Evolutionary conservation across 2,888 invertebrate genomes (phyloP).

Genomic region (Dasysyrphus tricinctus): DNA sequence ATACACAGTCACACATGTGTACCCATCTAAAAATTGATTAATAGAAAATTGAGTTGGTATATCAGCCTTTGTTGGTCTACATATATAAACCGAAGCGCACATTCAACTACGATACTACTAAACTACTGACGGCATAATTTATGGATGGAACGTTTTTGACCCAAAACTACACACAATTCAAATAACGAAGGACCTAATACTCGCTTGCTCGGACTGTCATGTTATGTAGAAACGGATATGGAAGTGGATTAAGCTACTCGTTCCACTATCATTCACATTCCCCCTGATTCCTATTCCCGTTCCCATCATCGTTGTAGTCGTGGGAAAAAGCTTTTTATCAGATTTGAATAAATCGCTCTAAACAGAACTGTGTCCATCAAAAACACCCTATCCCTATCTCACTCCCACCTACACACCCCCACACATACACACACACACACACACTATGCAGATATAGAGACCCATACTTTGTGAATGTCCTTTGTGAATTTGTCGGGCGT

Average conservation of each 20-base stretch:
- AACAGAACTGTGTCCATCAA: conserved; percentile 58
- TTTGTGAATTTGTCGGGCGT: conserved; percentile 71
- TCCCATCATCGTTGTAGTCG: background rate
- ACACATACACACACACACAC: conserved; percentile 7
- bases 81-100: background rate
- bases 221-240: conserved; percentile 25
- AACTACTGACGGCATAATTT: conserved; percentile 60
- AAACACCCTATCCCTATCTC: conserved; percentile 12
- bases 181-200: conserved; percentile 48
- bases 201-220: conserved; percentile 7
- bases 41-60: conserved; percentile 61
- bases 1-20: background rate
- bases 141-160: conserved; percentile 64
- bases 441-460: background rate
- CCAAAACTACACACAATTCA: conserved; percentile 62
- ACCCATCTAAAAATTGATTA: conserved; percentile 58
- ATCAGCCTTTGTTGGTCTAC: background rate
- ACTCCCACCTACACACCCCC: background rate
- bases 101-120: conserved; percentile 54
- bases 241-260: conserved; percentile 44
- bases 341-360: conserved; percentile 72
- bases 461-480: conserved; percentile 34
- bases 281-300: background rate
- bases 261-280: conserved; percentile 51
- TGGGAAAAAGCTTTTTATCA: conserved; percentile 67